Conservation (phyloP, 2,113 vertebrate species). For the Phylloscopus trochilus region DNA sequence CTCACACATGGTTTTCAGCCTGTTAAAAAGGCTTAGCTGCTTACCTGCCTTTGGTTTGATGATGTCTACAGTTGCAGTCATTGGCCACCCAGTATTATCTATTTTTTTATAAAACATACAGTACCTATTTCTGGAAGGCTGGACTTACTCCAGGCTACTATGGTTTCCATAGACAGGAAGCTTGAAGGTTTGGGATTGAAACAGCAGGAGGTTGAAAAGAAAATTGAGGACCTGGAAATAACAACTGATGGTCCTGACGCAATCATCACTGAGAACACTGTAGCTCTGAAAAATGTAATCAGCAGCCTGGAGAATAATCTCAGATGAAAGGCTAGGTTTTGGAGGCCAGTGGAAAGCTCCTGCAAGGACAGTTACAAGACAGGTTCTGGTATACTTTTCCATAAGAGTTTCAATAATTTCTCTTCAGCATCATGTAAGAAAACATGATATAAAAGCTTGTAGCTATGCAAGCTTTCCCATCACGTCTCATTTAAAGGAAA, state of each 20-base stretch:
- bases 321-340: not conserved
- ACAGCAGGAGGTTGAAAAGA: constrained; percentile 44
- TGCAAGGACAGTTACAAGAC: not conserved
- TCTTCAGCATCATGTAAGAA: not conserved
- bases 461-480: not conserved
- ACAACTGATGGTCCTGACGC: constrained; percentile 27
- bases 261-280: constrained; percentile 2
- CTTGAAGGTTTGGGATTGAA: constrained; percentile 51
- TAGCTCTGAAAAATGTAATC: constrained; percentile 19
- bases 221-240: constrained; percentile 55
- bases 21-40: not conserved
- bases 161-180: constrained; percentile 54
- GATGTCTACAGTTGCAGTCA: not conserved
- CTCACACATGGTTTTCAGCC: not conserved
- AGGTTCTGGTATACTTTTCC: not conserved
- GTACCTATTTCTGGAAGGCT: constrained; percentile 16
- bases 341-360: not conserved
- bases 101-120: constrained; percentile 6
- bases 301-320: constrained; percentile 11
- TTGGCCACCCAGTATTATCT: not conserved
- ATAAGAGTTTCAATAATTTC: not conserved
- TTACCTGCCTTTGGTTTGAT: not conserved
- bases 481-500: not conserved
- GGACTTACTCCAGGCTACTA: constrained; percentile 43
- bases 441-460: not conserved